Percentiles rank a stretch among this genome's conserved stretches.
phyloP scores from a whole-genome alignment of 23 tunicate species.

The Halocynthia aurantium region DNA sequence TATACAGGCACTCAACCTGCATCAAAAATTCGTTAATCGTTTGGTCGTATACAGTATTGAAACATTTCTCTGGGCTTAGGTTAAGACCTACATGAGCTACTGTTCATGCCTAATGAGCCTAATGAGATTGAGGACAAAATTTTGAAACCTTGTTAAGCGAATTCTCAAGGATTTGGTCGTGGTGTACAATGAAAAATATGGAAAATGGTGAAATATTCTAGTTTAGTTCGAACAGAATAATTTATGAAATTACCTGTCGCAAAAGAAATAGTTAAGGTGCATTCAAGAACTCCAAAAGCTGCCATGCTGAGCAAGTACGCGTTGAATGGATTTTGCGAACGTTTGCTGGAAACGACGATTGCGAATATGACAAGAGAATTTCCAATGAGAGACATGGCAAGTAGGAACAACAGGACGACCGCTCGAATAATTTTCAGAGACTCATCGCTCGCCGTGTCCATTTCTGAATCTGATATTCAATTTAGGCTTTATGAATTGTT shows the following conservation, averaged over 20 bases:
- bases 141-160: too few relatives aligned
- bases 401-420: slow-evolving; percentile 21
- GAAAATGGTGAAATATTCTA: slow-evolving; percentile 2
- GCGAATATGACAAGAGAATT: slow-evolving; percentile 58
- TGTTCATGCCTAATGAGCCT: too few relatives aligned
- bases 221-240: too few relatives aligned
- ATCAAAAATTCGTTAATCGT: too few relatives aligned
- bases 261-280: slow-evolving; percentile 75
- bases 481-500: too few relatives aligned
- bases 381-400: slow-evolving; percentile 59
- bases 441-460: not conserved
- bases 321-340: slow-evolving; percentile 55
- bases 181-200: not conserved
- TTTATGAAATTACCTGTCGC: slow-evolving; percentile 48
- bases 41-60: too few relatives aligned
- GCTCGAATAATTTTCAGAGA: slow-evolving; percentile 39
- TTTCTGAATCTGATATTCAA: not conserved
- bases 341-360: slow-evolving; percentile 36
- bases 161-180: too few relatives aligned
- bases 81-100: too few relatives aligned
- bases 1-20: too few relatives aligned
- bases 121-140: too few relatives aligned
- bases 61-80: too few relatives aligned
- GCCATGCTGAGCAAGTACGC: slow-evolving; percentile 70
- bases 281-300: slow-evolving; percentile 63